Evolutionary conservation across 2,113 vertebrate species (phyloP), one percentile per base, ranked within the genome.

Genomic region (Sorex araneus): DNA sequence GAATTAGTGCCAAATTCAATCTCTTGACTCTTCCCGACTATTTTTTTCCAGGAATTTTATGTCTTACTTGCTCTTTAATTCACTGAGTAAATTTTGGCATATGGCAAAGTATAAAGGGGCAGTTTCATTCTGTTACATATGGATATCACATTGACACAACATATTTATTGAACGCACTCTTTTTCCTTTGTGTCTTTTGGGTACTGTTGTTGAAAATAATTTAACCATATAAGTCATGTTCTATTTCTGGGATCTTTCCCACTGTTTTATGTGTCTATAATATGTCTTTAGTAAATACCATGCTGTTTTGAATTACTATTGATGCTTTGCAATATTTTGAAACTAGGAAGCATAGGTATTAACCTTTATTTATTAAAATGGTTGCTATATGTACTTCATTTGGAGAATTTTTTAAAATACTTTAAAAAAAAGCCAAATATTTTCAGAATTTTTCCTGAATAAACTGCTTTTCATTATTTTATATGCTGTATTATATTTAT

Each of bases 271-370:
- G 6, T 64, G 57, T 77, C 10, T 77, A 9, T 87, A 23, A 80
- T 34, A 36, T 47, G 2, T 85, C 34, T 67, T 82, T 90, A 74
- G 28, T 4, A 8, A 79, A 28, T 34, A 32, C 30, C 30, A 1
- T 57, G 30, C 2, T 13, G 23, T 84, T 83, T 30, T 43, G n/a
- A 64, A 19, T 78, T 76, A n/a, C n/a, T 40, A 10, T 13, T 70
- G 27, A n/a, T 32, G n/a, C 73, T 92, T 54, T 80, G 47, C 47
- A 30, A 27, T 63, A 10, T 76, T 77, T 89, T 89, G 23, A 79
- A 90, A 69, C 64, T 32, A 80, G 36, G 4, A 74, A 64, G 4
- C 64, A 2, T 21, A 27, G 13, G 18, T 57, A 66, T 50, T 50
- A 13, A 50, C 10, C 47, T 50, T 50, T 50, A 7, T 50, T 50